phyloP scores from a whole-genome alignment of 2,113 vertebrate species.

The Synchiropus splendidus region DNA sequence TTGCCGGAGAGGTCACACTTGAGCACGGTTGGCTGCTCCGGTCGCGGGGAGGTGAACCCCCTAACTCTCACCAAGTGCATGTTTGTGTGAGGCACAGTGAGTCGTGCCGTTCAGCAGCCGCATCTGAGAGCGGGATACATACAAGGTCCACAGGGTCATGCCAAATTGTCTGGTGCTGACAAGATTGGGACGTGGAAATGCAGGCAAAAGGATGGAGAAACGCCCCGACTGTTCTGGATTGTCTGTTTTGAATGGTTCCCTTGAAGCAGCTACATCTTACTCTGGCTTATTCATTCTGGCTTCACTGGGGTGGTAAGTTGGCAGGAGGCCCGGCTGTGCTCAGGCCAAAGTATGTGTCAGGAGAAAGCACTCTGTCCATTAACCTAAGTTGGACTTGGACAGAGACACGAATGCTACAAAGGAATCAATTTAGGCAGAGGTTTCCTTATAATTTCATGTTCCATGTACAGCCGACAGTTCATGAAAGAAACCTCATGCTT shows the following conservation, averaged over 20 bases:
- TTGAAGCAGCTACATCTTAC: slow-evolving; percentile 43
- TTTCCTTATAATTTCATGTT: too few relatives aligned
- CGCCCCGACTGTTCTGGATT: slow-evolving; percentile 18
- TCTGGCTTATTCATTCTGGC: slow-evolving; percentile 53
- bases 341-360: slow-evolving; percentile 58
- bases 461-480: too few relatives aligned
- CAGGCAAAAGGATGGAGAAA: slow-evolving; percentile 4
- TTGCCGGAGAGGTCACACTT: slow-evolving; percentile 58
- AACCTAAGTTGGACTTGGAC: slow-evolving; percentile 36
- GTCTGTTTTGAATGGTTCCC: slow-evolving; percentile 41
- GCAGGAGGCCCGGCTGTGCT: slow-evolving; percentile 31
- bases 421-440: slow-evolving; percentile 33
- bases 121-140: slow-evolving; percentile 27
- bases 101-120: neutral
- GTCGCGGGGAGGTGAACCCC: slow-evolving; percentile 54
- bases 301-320: slow-evolving; percentile 57
- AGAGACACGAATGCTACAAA: slow-evolving; percentile 17
- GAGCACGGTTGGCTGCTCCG: slow-evolving; percentile 39
- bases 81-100: slow-evolving; percentile 33
- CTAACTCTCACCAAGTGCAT: slow-evolving; percentile 23
- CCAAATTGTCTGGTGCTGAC: slow-evolving; percentile 51
- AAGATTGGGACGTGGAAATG: slow-evolving; percentile 12
- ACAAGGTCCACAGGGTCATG: slow-evolving; percentile 22
- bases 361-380: slow-evolving; percentile 32
- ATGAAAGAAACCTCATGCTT: too few relatives aligned